phyloP scores from a whole-genome alignment of 35 echinoderm and acorn worm species.

The Chiridota heheva region DNA sequence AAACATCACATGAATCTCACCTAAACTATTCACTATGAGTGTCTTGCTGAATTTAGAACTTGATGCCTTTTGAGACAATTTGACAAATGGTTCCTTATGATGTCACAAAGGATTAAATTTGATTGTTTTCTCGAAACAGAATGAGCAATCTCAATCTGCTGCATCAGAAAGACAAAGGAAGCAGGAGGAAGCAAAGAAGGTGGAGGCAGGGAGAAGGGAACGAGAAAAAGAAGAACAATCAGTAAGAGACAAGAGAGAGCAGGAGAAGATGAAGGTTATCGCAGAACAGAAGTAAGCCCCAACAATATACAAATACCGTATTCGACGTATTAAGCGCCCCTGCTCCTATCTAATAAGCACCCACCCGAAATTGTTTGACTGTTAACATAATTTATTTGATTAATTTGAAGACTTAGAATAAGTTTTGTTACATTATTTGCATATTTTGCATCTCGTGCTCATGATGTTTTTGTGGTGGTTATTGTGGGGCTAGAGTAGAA shows the following conservation, averaged over 20 bases:
- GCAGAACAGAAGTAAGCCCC: constrained; percentile 67
- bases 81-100: neutral
- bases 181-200: constrained; percentile 42
- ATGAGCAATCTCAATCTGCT: constrained; percentile 44
- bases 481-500: too few relatives aligned
- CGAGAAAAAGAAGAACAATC: constrained; percentile 60
- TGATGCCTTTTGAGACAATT: too few relatives aligned
- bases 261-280: constrained; percentile 58
- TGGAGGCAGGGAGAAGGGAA: constrained; percentile 52
- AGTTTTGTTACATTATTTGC: too few relatives aligned
- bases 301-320: too few relatives aligned
- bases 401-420: too few relatives aligned
- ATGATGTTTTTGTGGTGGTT: too few relatives aligned
- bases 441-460: too few relatives aligned
- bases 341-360: too few relatives aligned
- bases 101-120: neutral
- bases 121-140: constrained; percentile 31
- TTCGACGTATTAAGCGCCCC: too few relatives aligned
- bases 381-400: neutral
- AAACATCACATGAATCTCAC: too few relatives aligned
- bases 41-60: too few relatives aligned
- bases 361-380: neutral
- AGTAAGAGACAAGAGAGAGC: constrained; percentile 47
- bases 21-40: too few relatives aligned
- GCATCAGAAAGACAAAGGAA: constrained; percentile 47